These are phyloP conservation scores for Prinia subflava DNA, from an alignment of 2,113 vertebrate genomes.

Conservation along the genomic window DNA sequence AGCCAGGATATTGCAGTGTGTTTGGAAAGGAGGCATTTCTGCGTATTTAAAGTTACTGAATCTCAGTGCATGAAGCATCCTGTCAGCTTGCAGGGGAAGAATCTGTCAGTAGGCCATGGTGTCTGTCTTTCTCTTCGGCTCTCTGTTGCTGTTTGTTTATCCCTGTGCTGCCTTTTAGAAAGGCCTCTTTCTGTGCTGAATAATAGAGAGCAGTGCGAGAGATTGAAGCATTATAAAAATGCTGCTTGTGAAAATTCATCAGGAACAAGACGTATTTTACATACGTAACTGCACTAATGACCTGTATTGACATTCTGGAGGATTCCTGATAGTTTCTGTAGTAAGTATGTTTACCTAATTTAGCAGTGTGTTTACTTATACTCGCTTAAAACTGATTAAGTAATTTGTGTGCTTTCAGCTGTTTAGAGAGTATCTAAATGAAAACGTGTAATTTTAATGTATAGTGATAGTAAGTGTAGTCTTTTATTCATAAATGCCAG, in stretches of 20 bases:
- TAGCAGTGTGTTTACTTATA: conserved; percentile 60
- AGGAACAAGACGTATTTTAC: conserved; percentile 46
- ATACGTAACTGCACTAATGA: conserved; percentile 64
- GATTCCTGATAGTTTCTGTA: conserved; percentile 60
- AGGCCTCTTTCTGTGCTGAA: conserved; percentile 74
- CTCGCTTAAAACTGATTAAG: conserved; percentile 49
- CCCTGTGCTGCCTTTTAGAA: conserved; percentile 68
- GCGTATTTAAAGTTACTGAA: conserved; percentile 70
- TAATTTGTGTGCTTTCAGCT: conserved; percentile 51
- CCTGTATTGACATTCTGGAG: conserved; percentile 55
- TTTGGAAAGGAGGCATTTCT: conserved; percentile 45
- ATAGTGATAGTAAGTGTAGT: conserved; percentile 43
- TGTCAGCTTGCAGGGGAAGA: conserved; percentile 67
- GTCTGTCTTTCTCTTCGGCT: conserved; percentile 63
- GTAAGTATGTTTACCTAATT: conserved; percentile 69
- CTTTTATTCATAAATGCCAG: conserved; percentile 52
- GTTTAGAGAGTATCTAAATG: conserved; percentile 15
- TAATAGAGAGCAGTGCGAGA: conserved; percentile 59
- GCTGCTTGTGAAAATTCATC: conserved; percentile 55
- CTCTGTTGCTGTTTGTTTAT: conserved; percentile 72
- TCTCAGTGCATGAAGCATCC: conserved; percentile 63
- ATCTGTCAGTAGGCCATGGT: conserved; percentile 72
- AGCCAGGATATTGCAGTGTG: conserved; percentile 67
- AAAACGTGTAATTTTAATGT: conserved; percentile 53
- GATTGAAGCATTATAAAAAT: conserved; percentile 51